These are phyloP conservation scores for Microdon myrmicae DNA, from an alignment of 2,888 invertebrate species.

Conservation along the genomic window DNA sequence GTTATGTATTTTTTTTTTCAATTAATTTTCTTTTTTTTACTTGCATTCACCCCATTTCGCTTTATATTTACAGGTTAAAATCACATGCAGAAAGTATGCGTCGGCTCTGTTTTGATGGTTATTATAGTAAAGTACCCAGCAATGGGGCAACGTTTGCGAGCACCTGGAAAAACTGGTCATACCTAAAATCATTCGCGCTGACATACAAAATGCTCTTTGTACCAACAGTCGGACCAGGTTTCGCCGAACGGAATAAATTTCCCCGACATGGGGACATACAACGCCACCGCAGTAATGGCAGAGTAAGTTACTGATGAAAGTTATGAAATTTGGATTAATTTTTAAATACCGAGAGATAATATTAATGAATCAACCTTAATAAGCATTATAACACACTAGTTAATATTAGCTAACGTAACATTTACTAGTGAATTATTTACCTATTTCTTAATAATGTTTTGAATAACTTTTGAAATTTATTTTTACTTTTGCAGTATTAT, in stretches of 20 bases:
- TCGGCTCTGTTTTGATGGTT: constrained; percentile 70
- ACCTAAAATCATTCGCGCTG: constrained; percentile 69
- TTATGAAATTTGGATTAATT: constrained; percentile 1
- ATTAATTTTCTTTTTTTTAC: neutral
- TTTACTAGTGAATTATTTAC: constrained; percentile 2
- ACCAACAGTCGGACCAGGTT: constrained; percentile 78
- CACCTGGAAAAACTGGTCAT: constrained; percentile 72
- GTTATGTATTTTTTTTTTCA: neutral
- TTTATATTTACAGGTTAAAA: constrained; percentile 59
- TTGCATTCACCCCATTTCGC: neutral
- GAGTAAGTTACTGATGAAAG: constrained; percentile 56
- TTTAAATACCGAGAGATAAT: too few species aligned
- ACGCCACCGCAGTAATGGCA: constrained; percentile 65
- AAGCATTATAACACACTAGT: too few species aligned
- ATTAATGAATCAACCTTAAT: too few species aligned
- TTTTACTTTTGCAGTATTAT: constrained; percentile 68
- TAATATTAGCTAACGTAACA: too few species aligned
- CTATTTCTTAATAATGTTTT: neutral
- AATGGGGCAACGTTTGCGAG: constrained; percentile 75
- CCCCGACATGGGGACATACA: constrained; percentile 64
- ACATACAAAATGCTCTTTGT: constrained; percentile 73
- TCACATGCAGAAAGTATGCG: constrained; percentile 69
- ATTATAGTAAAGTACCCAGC: constrained; percentile 75
- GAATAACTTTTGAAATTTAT: neutral
- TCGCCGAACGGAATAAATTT: constrained; percentile 72